Evolutionary conservation across 2,888 invertebrate species (phyloP), one percentile per base, ranked within the genome.

Genomic region (Dynastes tityus): DNA sequence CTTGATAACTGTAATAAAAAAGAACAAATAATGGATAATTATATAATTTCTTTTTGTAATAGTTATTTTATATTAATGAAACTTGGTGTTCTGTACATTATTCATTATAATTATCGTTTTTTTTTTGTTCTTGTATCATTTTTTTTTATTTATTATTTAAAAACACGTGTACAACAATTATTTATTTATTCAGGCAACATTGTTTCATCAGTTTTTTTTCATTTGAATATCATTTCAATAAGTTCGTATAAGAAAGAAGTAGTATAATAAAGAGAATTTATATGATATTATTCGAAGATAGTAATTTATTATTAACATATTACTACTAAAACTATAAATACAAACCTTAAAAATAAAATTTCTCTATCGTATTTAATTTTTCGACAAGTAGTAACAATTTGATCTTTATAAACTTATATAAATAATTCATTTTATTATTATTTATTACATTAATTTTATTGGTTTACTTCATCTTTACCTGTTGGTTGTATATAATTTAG

Each of bases 11-110:
- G 27, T 61, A 45, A 74, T 61, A 74, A 74, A 74, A 73, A 63
- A 8, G 40, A 22, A 58, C 40, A 74, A 74, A 74, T 27, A 74
- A 61, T 37, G 32, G 16, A 51, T 49, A 58, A 45, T 58, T 22
- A 58, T 68, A 68, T 49, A 11, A 32, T 55, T 22, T n/a, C 37
- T 37, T 74, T 45, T 74, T 74, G 61, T 61, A 61, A 74, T 74
- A 58, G 61, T 61, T 82, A 80, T 84, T 84, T 74, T 61, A 45
- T 82, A 79, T 84, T 84, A 87, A 85, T 83, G 83, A 87, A 87
- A 87, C 45, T 89, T 89, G 89, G 89, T 89, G 89, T 89, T 89
- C 87, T 88, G 88, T 86, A 87, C 86, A 86, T 88, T 88, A 88
- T 88, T 87, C 61, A 61, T 73, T 85, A 85, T 73, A 74, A 65